A percentile compares a stretch with the other conserved stretches of the same genome.
phyloP scores from a whole-genome alignment of 2,797 vertebrate genomes.

The Melanotaenia boesemani region DNA sequence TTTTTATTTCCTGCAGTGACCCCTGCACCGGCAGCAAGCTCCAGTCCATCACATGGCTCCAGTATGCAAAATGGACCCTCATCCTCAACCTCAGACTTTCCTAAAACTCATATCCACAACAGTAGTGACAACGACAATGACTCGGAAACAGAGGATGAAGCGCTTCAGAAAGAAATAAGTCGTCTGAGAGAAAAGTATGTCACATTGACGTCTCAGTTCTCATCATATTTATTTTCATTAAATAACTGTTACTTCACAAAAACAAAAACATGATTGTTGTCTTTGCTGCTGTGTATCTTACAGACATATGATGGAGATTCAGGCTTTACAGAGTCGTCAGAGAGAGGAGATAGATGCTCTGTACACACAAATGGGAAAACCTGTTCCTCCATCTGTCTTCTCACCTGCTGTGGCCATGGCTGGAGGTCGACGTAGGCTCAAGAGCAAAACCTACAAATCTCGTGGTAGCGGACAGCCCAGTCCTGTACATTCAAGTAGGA shows the following conservation, averaged over 20 bases:
- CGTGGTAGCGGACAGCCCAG: conserved; percentile 89
- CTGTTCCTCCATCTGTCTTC: conserved; percentile 85
- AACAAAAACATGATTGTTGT: background rate
- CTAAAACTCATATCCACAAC: conserved; percentile 83
- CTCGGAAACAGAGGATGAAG: conserved; percentile 91
- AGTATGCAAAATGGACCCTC: conserved; percentile 63
- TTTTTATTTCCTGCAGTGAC: conserved; percentile 76
- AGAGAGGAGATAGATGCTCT: conserved; percentile 93
- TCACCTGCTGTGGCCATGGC: conserved; percentile 89
- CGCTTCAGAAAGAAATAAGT: conserved; percentile 90
- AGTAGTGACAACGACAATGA: conserved; percentile 96
- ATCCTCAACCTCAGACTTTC: conserved; percentile 73
- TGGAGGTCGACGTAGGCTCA: conserved; percentile 89
- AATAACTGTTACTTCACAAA: background rate
- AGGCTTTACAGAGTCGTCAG: conserved; percentile 91
- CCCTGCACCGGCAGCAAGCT: conserved; percentile 50
- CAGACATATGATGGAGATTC: conserved; percentile 95
- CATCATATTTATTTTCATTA: background rate
- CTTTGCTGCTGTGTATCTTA: conserved; percentile 4
- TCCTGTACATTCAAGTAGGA: conserved; percentile 81
- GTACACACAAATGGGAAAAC: conserved; percentile 89
- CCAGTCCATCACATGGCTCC: conserved; percentile 41
- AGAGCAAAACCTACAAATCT: conserved; percentile 91
- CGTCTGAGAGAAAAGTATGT: conserved; percentile 92
- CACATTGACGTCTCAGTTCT: background rate